Base-by-base conservation (phyloP, 1,140 invertebrate species). In the Semibalanus balanoides region DNA sequence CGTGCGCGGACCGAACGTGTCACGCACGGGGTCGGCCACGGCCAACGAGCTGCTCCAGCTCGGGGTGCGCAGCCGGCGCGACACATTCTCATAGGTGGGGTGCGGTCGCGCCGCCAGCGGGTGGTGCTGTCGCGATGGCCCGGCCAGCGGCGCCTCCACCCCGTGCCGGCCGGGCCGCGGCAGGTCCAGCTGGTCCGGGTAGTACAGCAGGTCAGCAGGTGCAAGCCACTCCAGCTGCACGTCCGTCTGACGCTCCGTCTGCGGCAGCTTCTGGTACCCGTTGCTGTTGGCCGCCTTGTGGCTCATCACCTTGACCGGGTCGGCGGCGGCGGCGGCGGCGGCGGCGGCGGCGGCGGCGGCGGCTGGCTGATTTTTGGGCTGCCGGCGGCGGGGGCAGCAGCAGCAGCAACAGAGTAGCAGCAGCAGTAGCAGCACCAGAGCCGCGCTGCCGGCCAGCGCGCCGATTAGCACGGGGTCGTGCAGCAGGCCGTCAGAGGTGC, bases 1-100 rank as follows among this genome's bases (percentile, higher is more conserved):
- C 0, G 90, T 89, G 73, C 92, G 77, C 17, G 92, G 93, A 0
- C 93, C 93, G 89, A 95, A 92, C 82, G 94, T 94, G 83, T 95
- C 93, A 82, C 94, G 94, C 3, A 93, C 87, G 0, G 92, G 92
- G 81, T 93, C 92, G 3, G 81, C 77, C 27, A 80, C 80, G 14
- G 83, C 27, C 3, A 79, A 76, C 27, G 76, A 64, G 22, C 77
- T 78, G 31, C 80, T 79, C 91, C 92, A 94, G 77, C 91, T 93
- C 0, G 92, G 91, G 0, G 90, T 89, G 73, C 92, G 77, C 17
- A 92, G 93, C 81, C 92, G 85, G 76, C 93, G 86, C 0, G 93
- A 93, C 76, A 95, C 92, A 0, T 80, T 82, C 22, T 81, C 81
- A 77, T 82, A 82, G 0, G 81, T 80, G 0, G 80, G 80, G 88